Evolutionary conservation across 2,888 invertebrate species (phyloP).

Genomic region (Linnaemya vulpina): DNA sequence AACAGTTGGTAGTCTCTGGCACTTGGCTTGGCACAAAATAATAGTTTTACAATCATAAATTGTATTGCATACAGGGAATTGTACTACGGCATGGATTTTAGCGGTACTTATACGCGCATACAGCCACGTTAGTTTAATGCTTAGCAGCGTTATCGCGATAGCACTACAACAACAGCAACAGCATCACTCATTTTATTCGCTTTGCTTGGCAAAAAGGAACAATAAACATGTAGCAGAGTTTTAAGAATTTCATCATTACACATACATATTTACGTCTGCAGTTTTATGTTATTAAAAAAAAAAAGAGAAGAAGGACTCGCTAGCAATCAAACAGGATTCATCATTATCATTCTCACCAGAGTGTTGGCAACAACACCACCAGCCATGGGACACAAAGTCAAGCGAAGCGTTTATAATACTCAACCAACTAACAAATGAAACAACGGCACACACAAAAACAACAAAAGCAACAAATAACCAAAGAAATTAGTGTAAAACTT

Average conservation of each 20-base stretch:
- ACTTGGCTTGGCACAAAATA: constrained; percentile 37
- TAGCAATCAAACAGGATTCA: constrained; percentile 79
- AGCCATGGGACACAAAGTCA: constrained; percentile 76
- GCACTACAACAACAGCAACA: constrained; percentile 40
- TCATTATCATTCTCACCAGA: constrained; percentile 64
- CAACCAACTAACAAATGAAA: constrained; percentile 73
- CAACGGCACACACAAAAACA: constrained; percentile 1
- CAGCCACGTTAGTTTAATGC: constrained; percentile 6
- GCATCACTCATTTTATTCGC: constrained; percentile 64
- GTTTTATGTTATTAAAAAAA: neutral
- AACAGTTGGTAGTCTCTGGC: constrained; percentile 46
- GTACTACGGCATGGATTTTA: neutral
- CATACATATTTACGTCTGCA: neutral
- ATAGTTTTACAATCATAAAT: constrained; percentile 38
- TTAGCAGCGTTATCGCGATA: constrained; percentile 48
- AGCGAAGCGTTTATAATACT: constrained; percentile 80
- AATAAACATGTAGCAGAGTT: constrained; percentile 30
- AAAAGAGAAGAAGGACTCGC: constrained; percentile 5
- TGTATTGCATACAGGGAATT: constrained; percentile 24
- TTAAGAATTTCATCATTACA: constrained; percentile 18
- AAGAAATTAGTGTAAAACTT: constrained; percentile 82
- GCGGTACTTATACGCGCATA: constrained; percentile 8
- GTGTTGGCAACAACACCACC: constrained; percentile 25
- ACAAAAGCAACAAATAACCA: constrained; percentile 74
- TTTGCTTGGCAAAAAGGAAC: constrained; percentile 31